These are phyloP conservation scores for Sterna hirundo DNA, from an alignment of 2,113 vertebrate species.

Conservation along the genomic window DNA sequence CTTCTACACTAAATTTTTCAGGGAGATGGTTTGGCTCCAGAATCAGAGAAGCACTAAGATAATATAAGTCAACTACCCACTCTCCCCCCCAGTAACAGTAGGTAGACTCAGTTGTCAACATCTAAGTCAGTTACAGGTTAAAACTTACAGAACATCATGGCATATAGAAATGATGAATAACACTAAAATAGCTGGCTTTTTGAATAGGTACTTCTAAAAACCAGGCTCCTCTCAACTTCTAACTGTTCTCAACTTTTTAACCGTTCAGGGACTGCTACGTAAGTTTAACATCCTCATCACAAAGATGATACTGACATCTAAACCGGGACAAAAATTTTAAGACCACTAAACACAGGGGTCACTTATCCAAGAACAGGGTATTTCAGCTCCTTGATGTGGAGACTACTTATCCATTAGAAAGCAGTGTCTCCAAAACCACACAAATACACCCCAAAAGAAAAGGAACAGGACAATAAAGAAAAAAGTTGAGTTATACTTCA, in stretches of 20 bases:
- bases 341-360: background rate
- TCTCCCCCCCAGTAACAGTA: background rate
- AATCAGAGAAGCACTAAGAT: background rate
- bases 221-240: background rate
- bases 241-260: background rate
- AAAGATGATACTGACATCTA: background rate
- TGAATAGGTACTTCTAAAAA: background rate
- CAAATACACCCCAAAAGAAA: background rate
- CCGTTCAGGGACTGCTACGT: background rate
- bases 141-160: background rate
- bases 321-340: background rate
- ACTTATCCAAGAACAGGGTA: background rate
- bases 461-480: background rate
- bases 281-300: background rate
- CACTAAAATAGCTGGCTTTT: background rate
- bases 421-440: background rate
- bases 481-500: background rate
- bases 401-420: background rate
- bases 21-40: background rate
- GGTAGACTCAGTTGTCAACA: background rate
- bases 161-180: background rate
- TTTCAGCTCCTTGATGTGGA: background rate
- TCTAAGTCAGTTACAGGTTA: background rate
- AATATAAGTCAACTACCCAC: background rate
- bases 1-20: background rate